Percentiles rank a stretch among this genome's conserved stretches.
Conservation (phyloP, 1,140 invertebrate genomes). For the Paraescarpia echinospica region DNA sequence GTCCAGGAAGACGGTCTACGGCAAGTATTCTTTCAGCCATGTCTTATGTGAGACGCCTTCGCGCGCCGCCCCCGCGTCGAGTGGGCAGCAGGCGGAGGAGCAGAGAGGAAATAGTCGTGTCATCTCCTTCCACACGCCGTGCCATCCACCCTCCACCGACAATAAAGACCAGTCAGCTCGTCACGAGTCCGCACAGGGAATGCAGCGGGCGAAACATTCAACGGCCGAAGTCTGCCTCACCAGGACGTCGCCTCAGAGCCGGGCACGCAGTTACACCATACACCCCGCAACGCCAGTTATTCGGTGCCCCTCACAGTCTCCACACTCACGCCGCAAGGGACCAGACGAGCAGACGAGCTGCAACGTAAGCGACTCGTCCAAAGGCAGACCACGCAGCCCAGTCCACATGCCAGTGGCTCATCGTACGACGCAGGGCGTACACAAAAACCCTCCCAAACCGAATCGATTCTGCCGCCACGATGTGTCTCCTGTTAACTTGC, state of each 20-base stretch:
- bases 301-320: not conserved
- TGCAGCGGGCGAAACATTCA: not conserved
- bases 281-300: not conserved
- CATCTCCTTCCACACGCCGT: not conserved
- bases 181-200: not conserved
- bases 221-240: no score
- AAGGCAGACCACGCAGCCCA: no score
- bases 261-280: not conserved
- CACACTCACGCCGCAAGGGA: not conserved
- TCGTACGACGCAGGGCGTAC: not conserved
- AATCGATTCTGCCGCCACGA: not conserved
- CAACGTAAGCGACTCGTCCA: no score
- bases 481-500: not conserved
- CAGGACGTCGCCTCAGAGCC: not conserved
- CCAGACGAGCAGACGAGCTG: not conserved
- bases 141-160: not conserved
- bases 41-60: not conserved
- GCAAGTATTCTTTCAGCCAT: not conserved
- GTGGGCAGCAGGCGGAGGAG: not conserved
- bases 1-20: not conserved
- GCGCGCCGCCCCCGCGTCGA: not conserved
- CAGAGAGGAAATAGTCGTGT: not conserved
- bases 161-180: not conserved
- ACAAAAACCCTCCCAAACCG: not conserved
- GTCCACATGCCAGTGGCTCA: not conserved